phyloP scores from a whole-genome alignment of 2,797 vertebrate genomes.

The Poliocrania exsul region DNA sequence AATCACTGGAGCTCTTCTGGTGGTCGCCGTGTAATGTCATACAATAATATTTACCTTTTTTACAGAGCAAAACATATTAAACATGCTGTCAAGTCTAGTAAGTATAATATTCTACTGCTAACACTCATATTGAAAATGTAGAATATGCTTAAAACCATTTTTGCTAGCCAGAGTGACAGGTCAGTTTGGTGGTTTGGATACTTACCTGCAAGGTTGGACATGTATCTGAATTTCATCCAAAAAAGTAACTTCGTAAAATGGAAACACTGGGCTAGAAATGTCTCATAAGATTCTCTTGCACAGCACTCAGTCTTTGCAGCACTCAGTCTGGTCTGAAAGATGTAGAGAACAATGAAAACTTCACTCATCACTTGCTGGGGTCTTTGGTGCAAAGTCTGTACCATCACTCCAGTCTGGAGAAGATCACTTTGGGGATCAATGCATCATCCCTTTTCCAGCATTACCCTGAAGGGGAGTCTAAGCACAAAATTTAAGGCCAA shows the following conservation, averaged over 20 bases:
- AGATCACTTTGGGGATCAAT: background rate
- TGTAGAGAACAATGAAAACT: background rate
- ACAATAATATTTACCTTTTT: conserved; percentile 4
- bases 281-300: background rate
- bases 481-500: background rate
- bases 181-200: background rate
- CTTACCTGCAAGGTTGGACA: background rate
- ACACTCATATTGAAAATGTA: background rate
- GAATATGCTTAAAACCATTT: background rate
- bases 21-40: background rate
- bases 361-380: background rate
- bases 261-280: background rate
- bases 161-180: background rate
- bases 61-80: background rate
- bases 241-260: background rate
- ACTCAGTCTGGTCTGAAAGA: background rate
- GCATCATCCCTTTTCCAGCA: background rate
- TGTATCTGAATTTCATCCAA: background rate
- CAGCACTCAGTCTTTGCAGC: background rate
- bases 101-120: background rate
- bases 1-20: background rate
- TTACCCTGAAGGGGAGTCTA: background rate
- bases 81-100: background rate
- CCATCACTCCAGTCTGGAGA: background rate
- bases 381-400: background rate